These are phyloP conservation scores for Andrena trimmerana DNA, from an alignment of 2,888 invertebrate species.

Conservation along the genomic window DNA sequence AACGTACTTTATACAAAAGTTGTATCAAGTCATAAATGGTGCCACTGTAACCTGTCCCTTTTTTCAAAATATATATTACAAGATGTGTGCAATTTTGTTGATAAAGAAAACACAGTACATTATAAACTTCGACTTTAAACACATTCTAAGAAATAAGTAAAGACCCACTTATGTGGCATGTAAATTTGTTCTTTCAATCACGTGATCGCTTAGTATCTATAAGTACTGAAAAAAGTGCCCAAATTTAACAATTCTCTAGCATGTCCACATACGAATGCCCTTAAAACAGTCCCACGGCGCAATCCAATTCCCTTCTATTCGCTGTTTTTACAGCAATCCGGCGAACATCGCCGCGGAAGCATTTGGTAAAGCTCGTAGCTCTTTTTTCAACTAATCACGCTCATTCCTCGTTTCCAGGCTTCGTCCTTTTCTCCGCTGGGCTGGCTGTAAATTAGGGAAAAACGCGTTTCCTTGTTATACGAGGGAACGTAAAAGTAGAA, in stretches of 20 bases:
- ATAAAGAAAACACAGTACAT: background rate
- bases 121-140: background rate
- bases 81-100: too few species aligned
- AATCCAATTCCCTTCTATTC: background rate
- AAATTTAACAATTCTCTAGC: background rate
- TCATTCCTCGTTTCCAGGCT: slow-evolving; percentile 65
- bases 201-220: too few species aligned
- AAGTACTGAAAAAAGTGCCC: too few species aligned
- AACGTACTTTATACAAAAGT: too few species aligned
- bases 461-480: slow-evolving; percentile 42
- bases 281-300: background rate
- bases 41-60: too few species aligned
- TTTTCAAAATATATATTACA: too few species aligned
- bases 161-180: too few species aligned
- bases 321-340: background rate
- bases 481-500: slow-evolving; percentile 50
- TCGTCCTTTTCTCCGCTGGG: slow-evolving; percentile 19
- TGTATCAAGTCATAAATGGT: too few species aligned
- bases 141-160: background rate
- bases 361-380: background rate
- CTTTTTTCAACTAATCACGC: slow-evolving; percentile 52
- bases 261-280: background rate
- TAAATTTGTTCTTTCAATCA: too few species aligned
- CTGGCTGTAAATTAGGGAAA: slow-evolving; percentile 68
- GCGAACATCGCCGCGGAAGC: background rate